phyloP scores from a whole-genome alignment of 2,113 vertebrate genomes.

The Dicerorhinus sumatrensis region DNA sequence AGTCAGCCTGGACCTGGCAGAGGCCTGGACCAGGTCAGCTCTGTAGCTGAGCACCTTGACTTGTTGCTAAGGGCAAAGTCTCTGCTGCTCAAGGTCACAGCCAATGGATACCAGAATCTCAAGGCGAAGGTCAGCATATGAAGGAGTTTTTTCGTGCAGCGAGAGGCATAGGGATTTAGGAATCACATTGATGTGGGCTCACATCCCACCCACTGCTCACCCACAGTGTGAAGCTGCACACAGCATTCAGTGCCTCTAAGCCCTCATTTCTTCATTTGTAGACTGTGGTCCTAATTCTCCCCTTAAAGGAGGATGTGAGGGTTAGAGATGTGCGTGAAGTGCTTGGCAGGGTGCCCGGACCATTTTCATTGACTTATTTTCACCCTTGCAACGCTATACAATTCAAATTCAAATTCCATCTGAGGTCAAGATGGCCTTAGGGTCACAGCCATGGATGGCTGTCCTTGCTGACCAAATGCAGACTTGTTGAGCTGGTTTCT shows the following conservation, averaged over 20 bases:
- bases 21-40: no score
- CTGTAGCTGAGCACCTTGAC: not conserved
- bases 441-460: not conserved
- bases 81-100: not conserved
- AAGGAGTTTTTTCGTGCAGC: not conserved
- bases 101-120: not conserved
- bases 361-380: not conserved
- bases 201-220: not conserved
- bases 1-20: not conserved
- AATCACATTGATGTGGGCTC: not conserved
- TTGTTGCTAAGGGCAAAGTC: not conserved
- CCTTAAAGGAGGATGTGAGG: not conserved
- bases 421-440: not conserved
- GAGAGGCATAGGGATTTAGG: not conserved
- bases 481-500: not conserved
- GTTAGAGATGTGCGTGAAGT: not conserved
- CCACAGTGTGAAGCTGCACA: not conserved
- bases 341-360: not conserved
- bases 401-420: not conserved
- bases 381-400: not conserved
- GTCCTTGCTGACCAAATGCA: not conserved
- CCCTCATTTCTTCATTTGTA: not conserved
- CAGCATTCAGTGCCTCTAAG: not conserved
- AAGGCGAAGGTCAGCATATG: not conserved
- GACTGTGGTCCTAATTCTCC: no score